phyloP scores from a whole-genome alignment of 2,113 vertebrate genomes.

The Indri indri region DNA sequence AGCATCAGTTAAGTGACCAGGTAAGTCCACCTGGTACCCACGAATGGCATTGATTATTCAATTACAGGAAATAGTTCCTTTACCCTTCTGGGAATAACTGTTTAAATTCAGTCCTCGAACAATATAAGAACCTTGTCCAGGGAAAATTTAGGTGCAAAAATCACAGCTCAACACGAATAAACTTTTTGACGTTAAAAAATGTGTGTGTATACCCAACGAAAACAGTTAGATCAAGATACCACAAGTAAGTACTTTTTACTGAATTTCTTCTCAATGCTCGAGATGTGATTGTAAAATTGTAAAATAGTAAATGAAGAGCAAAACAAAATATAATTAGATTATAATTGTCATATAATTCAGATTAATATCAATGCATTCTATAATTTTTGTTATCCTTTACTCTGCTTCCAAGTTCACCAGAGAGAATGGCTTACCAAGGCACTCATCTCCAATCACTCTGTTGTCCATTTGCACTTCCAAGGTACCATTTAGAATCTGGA shows the following conservation, averaged over 20 bases:
- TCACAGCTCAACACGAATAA: not conserved
- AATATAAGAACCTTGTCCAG: not conserved
- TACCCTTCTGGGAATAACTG: not conserved
- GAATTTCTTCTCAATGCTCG: conserved; percentile 27
- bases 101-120: not conserved
- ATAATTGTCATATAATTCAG: not conserved
- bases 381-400: not conserved
- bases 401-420: not conserved
- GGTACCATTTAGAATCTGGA: not conserved
- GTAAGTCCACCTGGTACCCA: not conserved
- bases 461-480: not conserved
- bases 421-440: not conserved
- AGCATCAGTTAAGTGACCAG: not conserved
- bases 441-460: not conserved
- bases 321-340: not conserved
- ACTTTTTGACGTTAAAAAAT: not conserved
- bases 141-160: not conserved
- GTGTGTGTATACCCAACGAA: not conserved
- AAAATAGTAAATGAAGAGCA: conserved; percentile 3
- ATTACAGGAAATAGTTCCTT: not conserved
- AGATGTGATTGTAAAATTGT: not conserved
- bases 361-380: not conserved
- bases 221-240: not conserved
- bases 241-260: not conserved
- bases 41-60: not conserved